phyloP scores from a whole-genome alignment of 2,888 invertebrate species.

The Torymus auratus region DNA sequence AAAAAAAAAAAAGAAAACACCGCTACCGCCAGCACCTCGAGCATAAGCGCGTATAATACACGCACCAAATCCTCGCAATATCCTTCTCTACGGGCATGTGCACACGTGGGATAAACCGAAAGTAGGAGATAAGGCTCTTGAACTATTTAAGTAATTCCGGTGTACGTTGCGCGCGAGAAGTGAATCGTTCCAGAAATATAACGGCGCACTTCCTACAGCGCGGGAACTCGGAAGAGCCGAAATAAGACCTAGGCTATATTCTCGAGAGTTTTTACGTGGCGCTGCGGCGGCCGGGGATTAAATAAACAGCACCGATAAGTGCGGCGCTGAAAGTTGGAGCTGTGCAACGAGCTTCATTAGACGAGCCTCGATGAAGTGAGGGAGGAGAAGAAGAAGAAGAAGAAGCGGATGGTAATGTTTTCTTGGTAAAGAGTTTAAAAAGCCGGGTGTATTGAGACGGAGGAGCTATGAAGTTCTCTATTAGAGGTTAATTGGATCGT shows the following conservation, averaged over 20 bases:
- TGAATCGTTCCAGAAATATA: constrained; percentile 50
- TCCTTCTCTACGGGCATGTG: too few species aligned
- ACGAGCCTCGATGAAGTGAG: constrained; percentile 16
- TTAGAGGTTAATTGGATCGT: too few species aligned
- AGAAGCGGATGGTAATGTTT: constrained; percentile 1
- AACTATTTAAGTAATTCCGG: constrained; percentile 49
- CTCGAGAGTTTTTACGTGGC: constrained; percentile 5
- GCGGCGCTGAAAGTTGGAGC: constrained; percentile 1
- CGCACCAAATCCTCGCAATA: too few species aligned
- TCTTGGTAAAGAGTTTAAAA: not conserved
- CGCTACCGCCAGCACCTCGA: too few species aligned
- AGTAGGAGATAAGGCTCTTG: constrained; percentile 45
- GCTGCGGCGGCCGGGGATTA: not conserved
- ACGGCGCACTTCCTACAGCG: constrained; percentile 20
- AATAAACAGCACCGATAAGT: constrained; percentile 26
- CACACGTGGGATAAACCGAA: not conserved
- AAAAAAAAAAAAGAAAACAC: too few species aligned
- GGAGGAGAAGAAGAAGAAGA: too few species aligned
- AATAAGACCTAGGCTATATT: constrained; percentile 31
- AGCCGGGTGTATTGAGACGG: not conserved
- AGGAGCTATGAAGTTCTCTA: too few species aligned
- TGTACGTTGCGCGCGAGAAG: constrained; percentile 23
- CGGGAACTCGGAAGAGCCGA: not conserved
- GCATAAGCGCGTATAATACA: too few species aligned
- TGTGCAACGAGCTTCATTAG: constrained; percentile 1